Conservation (phyloP, 2,797 vertebrate species). For the Scyliorhinus canicula region DNA sequence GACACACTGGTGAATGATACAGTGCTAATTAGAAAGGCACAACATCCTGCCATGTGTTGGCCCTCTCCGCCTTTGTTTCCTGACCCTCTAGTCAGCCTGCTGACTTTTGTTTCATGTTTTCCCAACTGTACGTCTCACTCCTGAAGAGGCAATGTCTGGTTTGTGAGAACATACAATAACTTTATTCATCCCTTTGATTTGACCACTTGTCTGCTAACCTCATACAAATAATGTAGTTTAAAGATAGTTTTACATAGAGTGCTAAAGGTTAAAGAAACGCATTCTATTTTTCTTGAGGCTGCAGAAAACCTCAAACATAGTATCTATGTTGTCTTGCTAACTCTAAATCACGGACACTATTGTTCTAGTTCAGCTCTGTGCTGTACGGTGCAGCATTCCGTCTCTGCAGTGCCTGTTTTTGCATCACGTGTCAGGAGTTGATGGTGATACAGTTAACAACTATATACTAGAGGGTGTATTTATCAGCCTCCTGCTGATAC, state of each 20-base stretch:
- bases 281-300: not conserved
- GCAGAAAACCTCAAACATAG: not conserved
- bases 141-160: conserved; percentile 28
- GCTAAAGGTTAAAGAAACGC: conserved; percentile 12
- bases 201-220: conserved; percentile 34
- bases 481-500: not conserved
- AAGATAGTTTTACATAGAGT: conserved; percentile 20
- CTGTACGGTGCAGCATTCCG: not conserved
- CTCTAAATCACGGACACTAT: too few relatives aligned
- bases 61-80: conserved; percentile 38
- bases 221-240: conserved; percentile 34
- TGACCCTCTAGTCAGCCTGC: conserved; percentile 34
- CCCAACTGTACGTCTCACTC: conserved; percentile 37
- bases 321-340: not conserved
- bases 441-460: not conserved
- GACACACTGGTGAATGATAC: conserved; percentile 37
- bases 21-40: conserved; percentile 38
- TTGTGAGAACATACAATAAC: conserved; percentile 28
- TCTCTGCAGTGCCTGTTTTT: not conserved
- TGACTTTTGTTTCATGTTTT: conserved; percentile 38
- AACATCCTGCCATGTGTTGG: conserved; percentile 39
- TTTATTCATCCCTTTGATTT: conserved; percentile 37
- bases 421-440: not conserved
- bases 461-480: not conserved
- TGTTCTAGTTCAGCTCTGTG: not conserved